Conservation (phyloP, 2,888 invertebrate genomes). For the Muscina levida region DNA sequence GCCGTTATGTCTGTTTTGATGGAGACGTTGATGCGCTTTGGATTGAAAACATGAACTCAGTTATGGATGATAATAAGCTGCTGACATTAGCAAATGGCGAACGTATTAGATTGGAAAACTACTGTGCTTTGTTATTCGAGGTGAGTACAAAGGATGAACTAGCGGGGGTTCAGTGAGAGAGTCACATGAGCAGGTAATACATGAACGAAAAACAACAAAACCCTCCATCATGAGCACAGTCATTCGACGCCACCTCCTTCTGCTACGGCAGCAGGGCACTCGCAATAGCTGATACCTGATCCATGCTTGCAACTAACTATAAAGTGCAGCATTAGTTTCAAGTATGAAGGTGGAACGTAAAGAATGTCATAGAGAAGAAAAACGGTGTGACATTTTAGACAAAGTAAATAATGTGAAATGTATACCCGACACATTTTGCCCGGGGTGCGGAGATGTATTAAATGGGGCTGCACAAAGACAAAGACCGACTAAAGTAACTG, state of each 20-base stretch:
- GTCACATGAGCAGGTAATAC: background rate
- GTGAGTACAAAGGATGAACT: slow-evolving; percentile 76
- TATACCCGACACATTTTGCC: background rate
- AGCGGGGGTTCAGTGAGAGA: background rate
- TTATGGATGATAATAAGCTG: slow-evolving; percentile 96
- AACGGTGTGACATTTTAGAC: slow-evolving; percentile 33
- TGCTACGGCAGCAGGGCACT: background rate
- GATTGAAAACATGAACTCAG: slow-evolving; percentile 98
- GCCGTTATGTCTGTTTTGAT: slow-evolving; percentile 92
- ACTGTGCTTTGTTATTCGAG: slow-evolving; percentile 93
- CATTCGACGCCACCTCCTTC: background rate
- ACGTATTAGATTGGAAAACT: slow-evolving; percentile 89
- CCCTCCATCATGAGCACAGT: background rate
- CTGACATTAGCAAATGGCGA: slow-evolving; percentile 95
- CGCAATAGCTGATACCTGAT: slow-evolving; percentile 11
- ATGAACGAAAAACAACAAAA: background rate
- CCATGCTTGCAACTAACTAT: slow-evolving; percentile 17
- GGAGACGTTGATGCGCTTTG: slow-evolving; percentile 96
- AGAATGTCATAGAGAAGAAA: slow-evolving; percentile 1
- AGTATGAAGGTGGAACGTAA: background rate
- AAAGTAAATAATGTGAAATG: slow-evolving; percentile 37
- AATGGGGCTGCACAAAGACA: background rate
- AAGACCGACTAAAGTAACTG: background rate
- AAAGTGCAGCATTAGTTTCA: slow-evolving; percentile 42
- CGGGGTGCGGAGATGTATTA: background rate